Percentiles rank a stretch among this genome's conserved stretches.
phyloP scores from a whole-genome alignment of 2,797 vertebrate species.

The Thunnus albacares region DNA sequence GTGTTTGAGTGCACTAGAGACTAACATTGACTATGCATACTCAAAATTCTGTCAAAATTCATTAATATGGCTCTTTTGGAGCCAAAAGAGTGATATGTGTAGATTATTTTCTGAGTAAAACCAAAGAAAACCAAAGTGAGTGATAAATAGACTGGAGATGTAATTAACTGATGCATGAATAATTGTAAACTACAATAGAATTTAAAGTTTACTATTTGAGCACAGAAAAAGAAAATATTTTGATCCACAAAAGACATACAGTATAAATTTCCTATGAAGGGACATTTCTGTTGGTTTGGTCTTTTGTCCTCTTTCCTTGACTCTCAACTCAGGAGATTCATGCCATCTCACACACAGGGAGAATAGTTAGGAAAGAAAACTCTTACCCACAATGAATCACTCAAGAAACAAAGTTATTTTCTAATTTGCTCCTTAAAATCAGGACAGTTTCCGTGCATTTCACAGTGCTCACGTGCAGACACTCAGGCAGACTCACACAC shows the following conservation, averaged over 20 bases:
- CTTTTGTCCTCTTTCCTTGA: background rate
- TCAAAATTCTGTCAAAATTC: too few species aligned
- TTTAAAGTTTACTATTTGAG: background rate
- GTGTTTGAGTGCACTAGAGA: too few species aligned
- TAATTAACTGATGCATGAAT: background rate
- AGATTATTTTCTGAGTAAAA: too few species aligned
- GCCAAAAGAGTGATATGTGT: too few species aligned
- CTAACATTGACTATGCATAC: too few species aligned
- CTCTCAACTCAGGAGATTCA: constrained; percentile 24
- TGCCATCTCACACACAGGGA: constrained; percentile 12
- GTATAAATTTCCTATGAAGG: background rate
- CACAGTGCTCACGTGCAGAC: constrained; percentile 37
- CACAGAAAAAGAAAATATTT: background rate
- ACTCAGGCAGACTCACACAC: constrained; percentile 27
- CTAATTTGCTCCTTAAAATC: constrained; percentile 27
- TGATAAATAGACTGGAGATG: constrained; percentile 14
- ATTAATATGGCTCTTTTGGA: too few species aligned
- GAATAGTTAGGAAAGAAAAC: constrained; percentile 29
- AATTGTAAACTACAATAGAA: background rate
- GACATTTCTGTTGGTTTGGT: background rate
- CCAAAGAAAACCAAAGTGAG: background rate
- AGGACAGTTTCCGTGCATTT: constrained; percentile 21
- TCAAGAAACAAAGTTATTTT: constrained; percentile 8
- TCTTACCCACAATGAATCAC: constrained; percentile 46
- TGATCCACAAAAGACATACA: background rate